A percentile compares a stretch with the other conserved stretches of the same genome.
These are phyloP conservation scores for Embidobia sp. DNA, from an alignment of 2,888 invertebrate species.

Conservation along the genomic window DNA sequence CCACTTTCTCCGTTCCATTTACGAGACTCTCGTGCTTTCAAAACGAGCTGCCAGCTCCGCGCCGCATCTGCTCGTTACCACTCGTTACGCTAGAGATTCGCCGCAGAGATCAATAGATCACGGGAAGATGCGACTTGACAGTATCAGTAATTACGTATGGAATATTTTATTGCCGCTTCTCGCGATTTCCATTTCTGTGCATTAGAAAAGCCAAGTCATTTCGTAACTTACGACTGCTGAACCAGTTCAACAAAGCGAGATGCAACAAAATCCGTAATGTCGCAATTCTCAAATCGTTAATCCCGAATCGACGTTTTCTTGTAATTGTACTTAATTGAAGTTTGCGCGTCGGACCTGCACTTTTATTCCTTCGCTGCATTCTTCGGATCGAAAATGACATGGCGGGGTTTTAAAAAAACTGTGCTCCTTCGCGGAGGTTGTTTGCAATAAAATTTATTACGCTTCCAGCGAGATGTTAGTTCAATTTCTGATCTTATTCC, in stretches of 20 bases:
- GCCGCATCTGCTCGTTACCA: slow-evolving; percentile 45
- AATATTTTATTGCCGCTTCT: slow-evolving; percentile 45
- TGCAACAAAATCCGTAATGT: neutral
- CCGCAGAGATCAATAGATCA: slow-evolving; percentile 58
- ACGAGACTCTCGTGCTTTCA: slow-evolving; percentile 61
- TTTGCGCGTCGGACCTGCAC: too few species aligned
- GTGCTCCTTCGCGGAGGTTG: too few species aligned
- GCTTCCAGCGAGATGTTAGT: too few species aligned
- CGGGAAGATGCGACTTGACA: slow-evolving; percentile 51
- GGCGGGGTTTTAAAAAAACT: too few species aligned
- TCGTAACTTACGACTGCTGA: slow-evolving; percentile 23
- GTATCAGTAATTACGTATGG: slow-evolving; percentile 51
- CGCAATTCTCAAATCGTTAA: neutral
- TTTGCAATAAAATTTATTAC: too few species aligned
- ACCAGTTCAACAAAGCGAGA: slow-evolving; percentile 17
- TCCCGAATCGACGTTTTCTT: too few species aligned
- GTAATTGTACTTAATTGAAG: too few species aligned
- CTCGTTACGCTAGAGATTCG: slow-evolving; percentile 57
- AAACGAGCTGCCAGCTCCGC: slow-evolving; percentile 50
- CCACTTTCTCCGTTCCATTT: slow-evolving; percentile 71
- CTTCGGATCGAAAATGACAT: too few species aligned
- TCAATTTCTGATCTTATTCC: too few species aligned
- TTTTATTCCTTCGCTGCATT: too few species aligned
- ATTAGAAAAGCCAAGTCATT: slow-evolving; percentile 39
- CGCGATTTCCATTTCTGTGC: slow-evolving; percentile 46